Evolutionary conservation across 2,113 vertebrate species (phyloP).

Genomic region (Tachycineta bicolor): DNA sequence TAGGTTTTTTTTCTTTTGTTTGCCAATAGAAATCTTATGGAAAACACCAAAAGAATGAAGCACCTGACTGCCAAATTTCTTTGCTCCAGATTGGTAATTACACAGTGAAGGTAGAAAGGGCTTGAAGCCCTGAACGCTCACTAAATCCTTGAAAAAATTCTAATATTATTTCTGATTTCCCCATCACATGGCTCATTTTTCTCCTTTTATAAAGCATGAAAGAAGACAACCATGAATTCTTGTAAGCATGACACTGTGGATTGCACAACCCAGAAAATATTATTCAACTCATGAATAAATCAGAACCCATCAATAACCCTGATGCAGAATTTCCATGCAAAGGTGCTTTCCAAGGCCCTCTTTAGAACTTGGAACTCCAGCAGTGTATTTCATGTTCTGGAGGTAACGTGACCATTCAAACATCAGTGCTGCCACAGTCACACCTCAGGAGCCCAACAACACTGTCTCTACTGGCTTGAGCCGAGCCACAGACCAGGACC

Average conservation of each 20-base stretch:
- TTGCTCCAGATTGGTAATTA: not conserved
- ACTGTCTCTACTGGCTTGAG: not conserved
- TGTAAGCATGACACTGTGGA: not conserved
- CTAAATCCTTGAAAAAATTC: not conserved
- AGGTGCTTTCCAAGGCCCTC: not conserved
- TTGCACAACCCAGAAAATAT: not conserved
- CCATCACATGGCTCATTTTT: not conserved
- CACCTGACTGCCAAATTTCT: not conserved
- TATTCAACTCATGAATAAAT: conserved; percentile 10
- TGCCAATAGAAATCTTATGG: not conserved
- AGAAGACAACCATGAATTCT: not conserved
- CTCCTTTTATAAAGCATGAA: not conserved
- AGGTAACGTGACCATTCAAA: not conserved
- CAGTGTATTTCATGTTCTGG: not conserved
- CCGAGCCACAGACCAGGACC: accelerated
- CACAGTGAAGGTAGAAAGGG: not conserved
- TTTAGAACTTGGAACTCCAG: not conserved
- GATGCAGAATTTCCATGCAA: not conserved
- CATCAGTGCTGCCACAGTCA: not conserved
- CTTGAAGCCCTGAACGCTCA: not conserved
- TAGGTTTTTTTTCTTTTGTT: not conserved
- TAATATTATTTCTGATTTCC: not conserved
- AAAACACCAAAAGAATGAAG: not conserved
- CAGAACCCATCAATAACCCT: not conserved
- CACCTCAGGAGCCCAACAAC: not conserved